Conservation (phyloP, 2,113 vertebrate genomes). For the Scalopus aquaticus region DNA sequence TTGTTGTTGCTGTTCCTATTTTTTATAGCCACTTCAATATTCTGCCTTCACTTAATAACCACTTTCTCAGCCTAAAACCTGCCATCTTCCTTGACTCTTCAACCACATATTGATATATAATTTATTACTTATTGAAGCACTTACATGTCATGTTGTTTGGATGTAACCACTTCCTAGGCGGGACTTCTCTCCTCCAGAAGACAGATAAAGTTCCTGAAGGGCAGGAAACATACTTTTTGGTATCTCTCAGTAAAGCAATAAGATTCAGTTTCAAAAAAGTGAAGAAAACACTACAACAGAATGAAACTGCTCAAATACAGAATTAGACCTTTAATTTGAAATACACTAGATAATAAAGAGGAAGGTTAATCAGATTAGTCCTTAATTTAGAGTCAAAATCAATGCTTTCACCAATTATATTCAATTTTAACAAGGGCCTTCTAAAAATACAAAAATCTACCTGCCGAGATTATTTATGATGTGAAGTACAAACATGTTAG, state of each 20-base stretch:
- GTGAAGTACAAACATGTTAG: background rate
- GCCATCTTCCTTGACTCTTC: background rate
- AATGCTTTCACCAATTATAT: background rate
- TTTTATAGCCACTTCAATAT: background rate
- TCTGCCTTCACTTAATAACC: background rate
- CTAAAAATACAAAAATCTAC: conserved; percentile 21
- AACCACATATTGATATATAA: background rate
- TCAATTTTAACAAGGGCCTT: background rate
- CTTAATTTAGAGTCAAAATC: background rate
- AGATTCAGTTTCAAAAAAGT: conserved; percentile 31
- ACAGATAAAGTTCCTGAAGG: background rate
- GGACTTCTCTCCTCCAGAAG: background rate
- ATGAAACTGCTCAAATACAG: background rate
- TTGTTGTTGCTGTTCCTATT: background rate
- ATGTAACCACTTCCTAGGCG: background rate
- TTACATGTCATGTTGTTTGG: background rate
- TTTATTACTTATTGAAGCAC: conserved; percentile 7
- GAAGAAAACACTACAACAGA: background rate
- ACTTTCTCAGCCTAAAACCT: background rate
- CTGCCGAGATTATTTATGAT: background rate
- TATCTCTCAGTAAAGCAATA: conserved; percentile 16
- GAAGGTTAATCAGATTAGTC: background rate
- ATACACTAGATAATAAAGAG: background rate
- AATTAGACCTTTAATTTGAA: conserved; percentile 45
- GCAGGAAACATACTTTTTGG: background rate